These are phyloP conservation scores for Hymenochirus boettgeri DNA, from an alignment of 2,113 vertebrate species.

Conservation along the genomic window DNA sequence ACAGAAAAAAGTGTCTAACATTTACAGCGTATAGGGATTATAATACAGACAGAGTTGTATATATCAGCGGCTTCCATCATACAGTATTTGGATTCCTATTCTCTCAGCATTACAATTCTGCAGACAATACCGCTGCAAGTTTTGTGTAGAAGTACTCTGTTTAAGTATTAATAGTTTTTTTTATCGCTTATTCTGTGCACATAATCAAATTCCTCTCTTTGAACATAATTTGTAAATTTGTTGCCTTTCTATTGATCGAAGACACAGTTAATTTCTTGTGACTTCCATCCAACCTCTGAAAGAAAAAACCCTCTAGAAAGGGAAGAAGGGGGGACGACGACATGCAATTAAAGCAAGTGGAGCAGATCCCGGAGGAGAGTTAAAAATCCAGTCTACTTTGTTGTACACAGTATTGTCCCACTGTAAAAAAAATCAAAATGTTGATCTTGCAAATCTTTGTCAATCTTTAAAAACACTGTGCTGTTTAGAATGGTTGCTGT, in stretches of 20 bases:
- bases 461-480: no score
- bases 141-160: no score
- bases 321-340: constrained; percentile 1
- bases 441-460: no score
- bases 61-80: no score
- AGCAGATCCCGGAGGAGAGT: background rate
- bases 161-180: background rate
- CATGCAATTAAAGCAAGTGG: constrained; percentile 9
- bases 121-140: no score
- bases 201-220: background rate
- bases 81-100: no score
- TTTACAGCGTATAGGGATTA: no score
- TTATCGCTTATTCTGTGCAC: constrained; percentile 5
- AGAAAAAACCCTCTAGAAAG: constrained; percentile 22
- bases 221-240: constrained; percentile 9
- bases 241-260: constrained; percentile 34
- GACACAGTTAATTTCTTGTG: constrained; percentile 28
- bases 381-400: constrained; percentile 10
- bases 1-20: no score
- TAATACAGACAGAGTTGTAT: no score
- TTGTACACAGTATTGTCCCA: constrained; percentile 8
- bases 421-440: no score
- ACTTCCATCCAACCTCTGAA: constrained; percentile 37
- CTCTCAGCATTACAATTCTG: no score
- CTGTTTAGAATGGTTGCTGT: no score